Percentiles rank a stretch among this genome's conserved stretches.
Evolutionary conservation across 2,888 invertebrate species (phyloP).

Genomic region (Fragum sueziense): DNA sequence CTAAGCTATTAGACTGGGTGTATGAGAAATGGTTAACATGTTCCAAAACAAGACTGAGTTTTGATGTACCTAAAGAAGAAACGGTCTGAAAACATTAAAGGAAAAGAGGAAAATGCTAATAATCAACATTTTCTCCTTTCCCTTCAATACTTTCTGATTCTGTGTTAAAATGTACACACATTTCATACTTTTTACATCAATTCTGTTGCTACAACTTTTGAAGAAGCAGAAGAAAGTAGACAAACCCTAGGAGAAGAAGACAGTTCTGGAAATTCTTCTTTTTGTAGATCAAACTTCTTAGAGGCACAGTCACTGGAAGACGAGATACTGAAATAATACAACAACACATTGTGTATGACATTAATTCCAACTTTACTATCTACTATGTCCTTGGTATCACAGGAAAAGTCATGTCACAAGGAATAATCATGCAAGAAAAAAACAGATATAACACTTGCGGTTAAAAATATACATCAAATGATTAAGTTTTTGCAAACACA

Average conservation of each 20-base stretch:
- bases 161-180: no score
- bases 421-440: no score
- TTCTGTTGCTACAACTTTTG: no score
- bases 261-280: slow-evolving; percentile 67
- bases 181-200: no score
- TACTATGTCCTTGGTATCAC: no score
- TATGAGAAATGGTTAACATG: neutral
- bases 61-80: neutral
- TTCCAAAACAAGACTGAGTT: neutral
- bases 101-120: neutral
- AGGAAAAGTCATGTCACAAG: no score
- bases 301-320: slow-evolving; percentile 11
- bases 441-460: no score
- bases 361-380: no score
- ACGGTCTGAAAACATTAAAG: neutral
- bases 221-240: neutral
- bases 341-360: no score
- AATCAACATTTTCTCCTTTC: neutral
- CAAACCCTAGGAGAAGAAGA: slow-evolving; percentile 39
- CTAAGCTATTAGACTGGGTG: no score
- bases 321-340: slow-evolving; percentile 14
- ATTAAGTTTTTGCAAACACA: no score
- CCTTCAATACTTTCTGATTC: neutral
- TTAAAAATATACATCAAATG: no score
- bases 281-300: slow-evolving; percentile 58